These are phyloP conservation scores for Epizoanthus rinbou DNA, from an alignment of 92 coral and sea anemone species.

Conservation along the genomic window DNA sequence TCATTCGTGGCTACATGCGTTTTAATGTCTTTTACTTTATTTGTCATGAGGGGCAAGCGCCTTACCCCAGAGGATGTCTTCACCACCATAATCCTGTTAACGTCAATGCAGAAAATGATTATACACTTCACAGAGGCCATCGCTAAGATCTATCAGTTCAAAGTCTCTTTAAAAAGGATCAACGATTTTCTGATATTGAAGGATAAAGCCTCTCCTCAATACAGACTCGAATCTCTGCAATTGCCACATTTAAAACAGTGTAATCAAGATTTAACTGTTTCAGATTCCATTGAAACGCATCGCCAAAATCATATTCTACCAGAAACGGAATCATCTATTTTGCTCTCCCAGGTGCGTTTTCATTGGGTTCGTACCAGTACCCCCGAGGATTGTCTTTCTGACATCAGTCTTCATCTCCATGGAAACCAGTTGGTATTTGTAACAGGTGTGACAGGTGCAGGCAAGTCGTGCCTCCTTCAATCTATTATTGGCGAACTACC, in stretches of 20 bases:
- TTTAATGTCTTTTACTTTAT: background rate
- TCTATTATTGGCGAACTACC: conserved; percentile 11
- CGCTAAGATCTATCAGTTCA: background rate
- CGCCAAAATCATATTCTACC: background rate
- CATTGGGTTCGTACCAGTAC: conserved; percentile 1
- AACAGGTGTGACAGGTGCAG: conserved; percentile 18
- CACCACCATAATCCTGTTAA: conserved; percentile 24
- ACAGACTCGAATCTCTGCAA: background rate
- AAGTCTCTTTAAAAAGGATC: conserved; percentile 27
- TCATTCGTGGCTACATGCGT: conserved; percentile 18
- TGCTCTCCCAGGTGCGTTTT: conserved; percentile 1
- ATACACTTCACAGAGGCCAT: conserved; percentile 10
- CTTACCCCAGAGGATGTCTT: conserved; percentile 38
- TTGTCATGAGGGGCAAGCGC: background rate
- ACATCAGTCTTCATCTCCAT: conserved; percentile 26
- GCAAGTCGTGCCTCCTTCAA: conserved; percentile 34
- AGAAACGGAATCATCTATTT: conserved; percentile 5
- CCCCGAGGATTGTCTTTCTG: background rate
- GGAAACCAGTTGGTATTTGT: conserved; percentile 26
- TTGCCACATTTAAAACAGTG: background rate
- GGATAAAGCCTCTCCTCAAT: background rate
- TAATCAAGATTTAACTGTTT: background rate
- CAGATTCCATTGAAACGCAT: background rate
- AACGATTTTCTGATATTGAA: background rate
- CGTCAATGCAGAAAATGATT: conserved; percentile 22